These are phyloP conservation scores for Elegia similella DNA, from an alignment of 2,888 invertebrate species.

Conservation along the genomic window DNA sequence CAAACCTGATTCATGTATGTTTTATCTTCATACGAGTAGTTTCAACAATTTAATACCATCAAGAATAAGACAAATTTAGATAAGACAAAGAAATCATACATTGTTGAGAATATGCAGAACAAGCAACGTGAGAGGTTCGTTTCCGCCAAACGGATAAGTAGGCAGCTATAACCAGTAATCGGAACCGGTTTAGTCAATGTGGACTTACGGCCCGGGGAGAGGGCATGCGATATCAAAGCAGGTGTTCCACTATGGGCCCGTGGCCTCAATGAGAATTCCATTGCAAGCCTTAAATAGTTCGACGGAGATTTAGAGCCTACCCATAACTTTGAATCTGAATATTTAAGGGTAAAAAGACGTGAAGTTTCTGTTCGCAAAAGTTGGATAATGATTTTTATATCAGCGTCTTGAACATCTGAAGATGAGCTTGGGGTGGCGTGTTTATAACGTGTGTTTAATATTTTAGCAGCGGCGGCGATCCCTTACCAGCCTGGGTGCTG, in stretches of 20 bases:
- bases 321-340: constrained; percentile 18
- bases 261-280: constrained; percentile 77
- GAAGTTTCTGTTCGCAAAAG: constrained; percentile 29
- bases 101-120: constrained; percentile 56
- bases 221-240: constrained; percentile 78
- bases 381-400: constrained; percentile 56
- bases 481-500: constrained; percentile 60
- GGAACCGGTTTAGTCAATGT: constrained; percentile 77
- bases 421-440: constrained; percentile 65
- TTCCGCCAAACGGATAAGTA: constrained; percentile 79
- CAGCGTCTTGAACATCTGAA: constrained; percentile 53
- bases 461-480: constrained; percentile 66
- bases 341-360: constrained; percentile 24
- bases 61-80: neutral
- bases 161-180: constrained; percentile 78
- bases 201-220: constrained; percentile 72
- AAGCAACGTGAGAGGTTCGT: constrained; percentile 63
- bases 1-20: too few species aligned
- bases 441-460: constrained; percentile 78
- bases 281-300: constrained; percentile 62
- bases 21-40: too few species aligned
- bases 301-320: constrained; percentile 50
- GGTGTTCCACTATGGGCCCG: constrained; percentile 71
- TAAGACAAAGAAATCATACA: constrained; percentile 25
- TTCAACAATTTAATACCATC: too few species aligned